These are phyloP conservation scores for Pomacea maculata DNA, from an alignment of 1,140 invertebrate genomes.

Conservation along the genomic window DNA sequence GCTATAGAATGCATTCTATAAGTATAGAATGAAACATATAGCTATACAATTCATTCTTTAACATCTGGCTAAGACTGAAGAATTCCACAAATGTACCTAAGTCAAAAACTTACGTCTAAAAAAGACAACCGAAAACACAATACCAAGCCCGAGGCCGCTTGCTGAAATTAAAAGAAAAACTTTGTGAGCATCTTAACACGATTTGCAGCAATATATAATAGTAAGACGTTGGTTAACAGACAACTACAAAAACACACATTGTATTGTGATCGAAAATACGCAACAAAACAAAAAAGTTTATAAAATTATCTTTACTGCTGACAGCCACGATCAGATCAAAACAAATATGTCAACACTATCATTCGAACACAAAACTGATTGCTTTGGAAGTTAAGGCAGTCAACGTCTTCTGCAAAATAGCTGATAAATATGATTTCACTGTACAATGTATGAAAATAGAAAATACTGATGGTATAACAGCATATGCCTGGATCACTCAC, in stretches of 20 bases:
- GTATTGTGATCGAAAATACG: background rate
- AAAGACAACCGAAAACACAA: constrained; percentile 67
- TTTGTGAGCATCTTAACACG: background rate
- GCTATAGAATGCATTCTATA: too few species aligned
- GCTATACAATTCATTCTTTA: background rate
- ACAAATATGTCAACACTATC: too few species aligned
- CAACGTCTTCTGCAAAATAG: too few species aligned
- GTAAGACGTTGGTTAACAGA: background rate
- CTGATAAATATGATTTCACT: background rate
- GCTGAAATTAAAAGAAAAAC: constrained; percentile 54
- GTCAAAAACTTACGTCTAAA: constrained; percentile 64
- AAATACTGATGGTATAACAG: background rate
- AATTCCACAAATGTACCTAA: background rate
- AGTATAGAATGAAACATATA: background rate
- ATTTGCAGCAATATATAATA: too few species aligned
- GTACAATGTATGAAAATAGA: background rate
- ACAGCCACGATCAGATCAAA: too few species aligned
- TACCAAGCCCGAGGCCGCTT: constrained; percentile 66
- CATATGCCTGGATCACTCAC: constrained; percentile 36
- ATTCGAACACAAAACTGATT: too few species aligned
- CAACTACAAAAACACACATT: background rate
- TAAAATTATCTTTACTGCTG: background rate
- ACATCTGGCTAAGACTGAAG: background rate
- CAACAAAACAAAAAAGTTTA: too few species aligned
- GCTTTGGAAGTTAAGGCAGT: too few species aligned